Conservation (phyloP, 2,888 invertebrate species). For the Mesochorus sp. region DNA sequence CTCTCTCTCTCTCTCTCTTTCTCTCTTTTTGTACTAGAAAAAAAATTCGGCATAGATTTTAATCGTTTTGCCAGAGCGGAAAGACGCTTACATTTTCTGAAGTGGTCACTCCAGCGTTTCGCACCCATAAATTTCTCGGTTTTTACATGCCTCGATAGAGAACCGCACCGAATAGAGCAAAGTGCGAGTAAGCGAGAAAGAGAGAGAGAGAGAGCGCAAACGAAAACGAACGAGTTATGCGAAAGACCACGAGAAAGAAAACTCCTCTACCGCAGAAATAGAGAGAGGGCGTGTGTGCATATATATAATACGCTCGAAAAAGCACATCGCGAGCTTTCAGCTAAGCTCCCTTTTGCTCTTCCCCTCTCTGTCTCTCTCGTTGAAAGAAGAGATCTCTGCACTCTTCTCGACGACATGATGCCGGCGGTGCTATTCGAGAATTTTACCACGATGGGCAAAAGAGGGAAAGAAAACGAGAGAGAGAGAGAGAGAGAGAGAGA, state of each 20-base stretch:
- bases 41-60: constrained; percentile 2
- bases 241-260: constrained; percentile 25
- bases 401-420: constrained; percentile 47
- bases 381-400: constrained; percentile 16
- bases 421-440: constrained; percentile 32
- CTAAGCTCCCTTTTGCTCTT: constrained; percentile 33
- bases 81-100: constrained; percentile 49
- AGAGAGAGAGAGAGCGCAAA: neutral
- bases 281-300: constrained; percentile 2
- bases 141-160: constrained; percentile 56
- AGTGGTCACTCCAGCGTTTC: constrained; percentile 59
- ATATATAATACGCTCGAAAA: constrained; percentile 54
- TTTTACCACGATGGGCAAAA: constrained; percentile 26
- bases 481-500: neutral
- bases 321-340: constrained; percentile 53
- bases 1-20: neutral
- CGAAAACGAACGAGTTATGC: constrained; percentile 17
- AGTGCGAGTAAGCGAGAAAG: constrained; percentile 20
- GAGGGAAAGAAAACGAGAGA: neutral
- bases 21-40: neutral
- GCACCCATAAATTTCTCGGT: constrained; percentile 58
- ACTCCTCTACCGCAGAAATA: constrained; percentile 31
- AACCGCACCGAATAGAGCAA: constrained; percentile 30
- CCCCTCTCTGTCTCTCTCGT: constrained; percentile 19
- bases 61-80: constrained; percentile 1